Evolutionary conservation across 2,888 invertebrate species (phyloP).

Genomic region (Frankliniella fusca): DNA sequence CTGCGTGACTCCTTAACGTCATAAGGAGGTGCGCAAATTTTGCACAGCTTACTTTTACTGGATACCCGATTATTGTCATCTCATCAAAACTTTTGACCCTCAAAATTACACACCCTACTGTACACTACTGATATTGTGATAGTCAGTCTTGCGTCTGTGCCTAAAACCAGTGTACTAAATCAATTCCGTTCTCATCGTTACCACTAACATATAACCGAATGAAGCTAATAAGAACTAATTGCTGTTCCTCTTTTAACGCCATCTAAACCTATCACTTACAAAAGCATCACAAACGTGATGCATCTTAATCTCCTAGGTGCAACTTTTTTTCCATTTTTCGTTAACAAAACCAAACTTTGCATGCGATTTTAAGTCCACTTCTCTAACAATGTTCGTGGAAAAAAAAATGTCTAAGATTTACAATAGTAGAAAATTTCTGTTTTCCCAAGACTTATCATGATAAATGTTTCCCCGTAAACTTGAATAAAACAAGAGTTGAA

Average conservation of each 20-base stretch:
- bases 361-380: conserved; percentile 5
- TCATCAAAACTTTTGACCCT: too few relatives aligned
- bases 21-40: too few relatives aligned
- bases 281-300: neutral
- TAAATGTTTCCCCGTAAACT: neutral
- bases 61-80: too few relatives aligned
- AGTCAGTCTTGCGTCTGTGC: neutral
- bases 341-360: neutral
- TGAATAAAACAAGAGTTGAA: neutral
- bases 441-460: conserved; percentile 9
- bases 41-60: too few relatives aligned
- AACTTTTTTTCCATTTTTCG: neutral
- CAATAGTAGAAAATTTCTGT: neutral
- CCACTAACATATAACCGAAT: neutral
- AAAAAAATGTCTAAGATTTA: neutral
- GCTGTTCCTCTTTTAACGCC: neutral
- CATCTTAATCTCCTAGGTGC: neutral
- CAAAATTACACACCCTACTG: too few relatives aligned
- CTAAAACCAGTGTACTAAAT: neutral
- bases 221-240: neutral
- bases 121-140: neutral
- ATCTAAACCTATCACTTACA: neutral
- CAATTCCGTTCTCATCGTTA: neutral
- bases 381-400: neutral
- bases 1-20: too few relatives aligned